Evolutionary conservation across 1,140 invertebrate genomes (phyloP), one percentile per base, ranked within the genome.

Genomic region (Hypothenemus hampei): DNA sequence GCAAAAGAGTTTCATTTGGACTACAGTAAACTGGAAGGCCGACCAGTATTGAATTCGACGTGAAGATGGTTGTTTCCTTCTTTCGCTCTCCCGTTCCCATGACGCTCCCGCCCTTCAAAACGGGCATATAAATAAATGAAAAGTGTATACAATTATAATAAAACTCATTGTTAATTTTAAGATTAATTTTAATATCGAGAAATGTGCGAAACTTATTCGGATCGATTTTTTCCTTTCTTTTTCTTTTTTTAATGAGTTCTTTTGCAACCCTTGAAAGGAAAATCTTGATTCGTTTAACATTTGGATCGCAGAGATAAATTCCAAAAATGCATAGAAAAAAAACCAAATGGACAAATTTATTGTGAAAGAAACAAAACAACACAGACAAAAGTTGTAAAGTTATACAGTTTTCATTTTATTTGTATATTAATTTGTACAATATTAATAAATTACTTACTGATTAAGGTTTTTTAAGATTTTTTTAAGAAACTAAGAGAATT

Each of bases 1-100:
- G 84, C 90, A 63, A 97, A 96, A 76, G 93, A 97, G 75, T 96
- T 97, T 78, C 86, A 93, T 78, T 80, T 98, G 72, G 94, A 98
- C 75, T 97, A 97, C 78, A 92, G 92, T 74, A 97, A 97, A 77
- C 79, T 98, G 72, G 94, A 98, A 75, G 90, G 88, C 56, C 82
- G 89, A 70, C 91, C 91, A 56, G 65, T 66, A 48, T 62, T 75
- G 47, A 73, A 71, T 45, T 29, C 7, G 10, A 57, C 55, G 55
- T 57, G 55, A 57, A 19, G n/a, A n/a, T n/a, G n/a, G n/a, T n/a
- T n/a, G n/a, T n/a, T n/a, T n/a, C n/a, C 55, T 21, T 13, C 15
- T 13, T 36, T 29, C 18, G 46, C 48, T 41, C 24, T 10, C 24
- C 13, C 31, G 37, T 31, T 57, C 58, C 61, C 65, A 65, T 65